These are phyloP conservation scores for Mesocricetus auratus DNA, from an alignment of 2,113 vertebrate genomes.

Conservation along the genomic window DNA sequence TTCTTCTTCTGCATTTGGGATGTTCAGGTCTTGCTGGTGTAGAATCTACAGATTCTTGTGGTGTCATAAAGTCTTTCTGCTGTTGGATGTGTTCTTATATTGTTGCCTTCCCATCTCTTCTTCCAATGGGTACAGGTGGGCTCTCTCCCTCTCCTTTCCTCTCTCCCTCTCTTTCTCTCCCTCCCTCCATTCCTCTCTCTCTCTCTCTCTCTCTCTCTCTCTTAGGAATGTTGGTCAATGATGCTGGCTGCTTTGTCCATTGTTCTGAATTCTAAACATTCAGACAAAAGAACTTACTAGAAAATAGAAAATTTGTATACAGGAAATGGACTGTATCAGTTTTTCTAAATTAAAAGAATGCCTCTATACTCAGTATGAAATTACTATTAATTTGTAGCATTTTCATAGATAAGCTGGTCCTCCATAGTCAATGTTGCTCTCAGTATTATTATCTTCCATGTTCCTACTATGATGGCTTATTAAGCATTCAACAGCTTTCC, in stretches of 20 bases:
- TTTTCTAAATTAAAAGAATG: conserved; percentile 14
- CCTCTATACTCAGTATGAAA: background rate
- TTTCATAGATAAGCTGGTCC: background rate
- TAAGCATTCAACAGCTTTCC: background rate
- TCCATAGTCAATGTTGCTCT: background rate
- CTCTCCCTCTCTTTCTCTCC: background rate
- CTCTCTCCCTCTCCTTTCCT: too few species aligned
- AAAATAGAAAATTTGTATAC: background rate
- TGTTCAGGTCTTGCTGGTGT: too few species aligned
- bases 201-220: too few species aligned
- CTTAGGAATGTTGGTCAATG: too few species aligned
- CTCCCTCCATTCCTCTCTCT: background rate
- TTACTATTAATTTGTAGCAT: background rate
- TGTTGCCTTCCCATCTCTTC: too few species aligned
- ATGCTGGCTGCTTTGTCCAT: too few species aligned
- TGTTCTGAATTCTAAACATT: conserved; percentile 8
- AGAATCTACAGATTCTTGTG: too few species aligned
- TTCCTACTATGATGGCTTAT: background rate
- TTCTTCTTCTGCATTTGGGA: too few species aligned
- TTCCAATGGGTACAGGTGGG: too few species aligned
- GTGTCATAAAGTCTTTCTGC: too few species aligned
- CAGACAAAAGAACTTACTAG: background rate
- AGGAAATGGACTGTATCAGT: background rate
- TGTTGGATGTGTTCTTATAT: too few species aligned
- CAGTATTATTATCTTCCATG: background rate